Conservation (phyloP, 2,113 vertebrate genomes). For the Myotis davidii region DNA sequence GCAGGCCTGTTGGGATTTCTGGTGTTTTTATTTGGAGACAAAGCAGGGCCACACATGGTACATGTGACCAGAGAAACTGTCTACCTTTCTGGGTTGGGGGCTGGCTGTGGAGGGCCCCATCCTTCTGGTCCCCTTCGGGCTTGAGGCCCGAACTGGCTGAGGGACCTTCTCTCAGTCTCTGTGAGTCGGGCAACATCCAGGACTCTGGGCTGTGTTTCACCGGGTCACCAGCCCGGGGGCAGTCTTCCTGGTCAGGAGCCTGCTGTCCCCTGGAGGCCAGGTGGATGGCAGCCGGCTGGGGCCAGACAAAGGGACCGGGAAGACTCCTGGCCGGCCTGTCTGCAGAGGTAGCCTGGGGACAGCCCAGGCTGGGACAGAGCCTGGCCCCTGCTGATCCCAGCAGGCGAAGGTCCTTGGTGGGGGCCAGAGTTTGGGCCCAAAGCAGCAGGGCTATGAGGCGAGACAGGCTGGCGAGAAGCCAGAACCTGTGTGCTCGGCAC, state of each 20-base stretch:
- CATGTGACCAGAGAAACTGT: not conserved
- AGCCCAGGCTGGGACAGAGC: not conserved
- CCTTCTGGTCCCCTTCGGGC: not conserved
- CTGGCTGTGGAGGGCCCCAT: not conserved
- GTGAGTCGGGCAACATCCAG: too few relatives aligned
- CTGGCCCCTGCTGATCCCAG: not conserved
- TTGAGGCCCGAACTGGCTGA: not conserved
- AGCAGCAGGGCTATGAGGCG: not conserved
- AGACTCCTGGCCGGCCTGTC: not conserved
- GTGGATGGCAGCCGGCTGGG: not conserved
- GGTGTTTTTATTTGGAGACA: not conserved
- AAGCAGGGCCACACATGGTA: not conserved
- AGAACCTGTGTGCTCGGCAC: not conserved
- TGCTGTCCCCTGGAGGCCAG: not conserved
- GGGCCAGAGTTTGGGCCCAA: too few relatives aligned
- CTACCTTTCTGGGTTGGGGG: not conserved
- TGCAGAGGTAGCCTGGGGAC: not conserved
- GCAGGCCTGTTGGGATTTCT: not conserved
- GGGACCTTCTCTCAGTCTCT: not conserved
- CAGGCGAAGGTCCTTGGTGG: not conserved
- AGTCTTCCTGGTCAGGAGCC: not conserved
- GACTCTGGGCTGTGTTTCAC: rapidly evolving
- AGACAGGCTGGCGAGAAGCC: not conserved
- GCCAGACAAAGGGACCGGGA: not conserved
- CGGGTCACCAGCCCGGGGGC: not conserved